phyloP scores from a whole-genome alignment of 2,888 invertebrate species.

The Erpobdella octoculata region DNA sequence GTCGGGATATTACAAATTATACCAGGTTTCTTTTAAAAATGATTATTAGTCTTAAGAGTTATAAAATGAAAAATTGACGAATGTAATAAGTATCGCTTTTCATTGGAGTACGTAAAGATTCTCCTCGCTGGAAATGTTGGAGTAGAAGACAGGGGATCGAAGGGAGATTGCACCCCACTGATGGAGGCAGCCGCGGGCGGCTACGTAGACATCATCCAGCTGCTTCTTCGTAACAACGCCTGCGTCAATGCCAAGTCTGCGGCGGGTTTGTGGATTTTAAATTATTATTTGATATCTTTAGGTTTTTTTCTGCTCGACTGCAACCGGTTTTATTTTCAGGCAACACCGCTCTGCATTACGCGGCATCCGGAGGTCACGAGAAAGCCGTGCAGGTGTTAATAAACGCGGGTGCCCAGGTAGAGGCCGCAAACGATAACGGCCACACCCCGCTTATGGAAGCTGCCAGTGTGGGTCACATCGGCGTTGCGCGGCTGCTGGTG shows the following conservation, averaged over 20 bases:
- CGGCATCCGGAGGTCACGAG: conserved; percentile 58
- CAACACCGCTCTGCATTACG: conserved; percentile 85
- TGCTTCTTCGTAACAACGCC: conserved; percentile 85
- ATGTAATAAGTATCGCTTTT: neutral
- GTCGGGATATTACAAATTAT: conserved; percentile 91
- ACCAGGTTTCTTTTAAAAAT: conserved; percentile 59
- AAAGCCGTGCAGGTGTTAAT: conserved; percentile 82
- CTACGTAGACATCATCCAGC: conserved; percentile 68
- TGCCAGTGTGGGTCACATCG: conserved; percentile 52
- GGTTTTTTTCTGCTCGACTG: too few relatives aligned
- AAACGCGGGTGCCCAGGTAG: conserved; percentile 83
- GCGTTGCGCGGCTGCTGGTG: conserved; percentile 63
- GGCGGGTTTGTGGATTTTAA: conserved; percentile 58
- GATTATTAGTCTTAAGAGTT: neutral
- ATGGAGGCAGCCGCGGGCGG: conserved; percentile 73
- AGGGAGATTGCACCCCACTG: conserved; percentile 87
- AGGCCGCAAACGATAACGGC: conserved; percentile 97
- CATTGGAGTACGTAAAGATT: conserved; percentile 58
- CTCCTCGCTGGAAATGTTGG: conserved; percentile 91
- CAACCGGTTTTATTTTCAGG: too few relatives aligned
- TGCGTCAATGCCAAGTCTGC: conserved; percentile 97
- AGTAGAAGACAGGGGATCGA: conserved; percentile 91
- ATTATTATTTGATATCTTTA: neutral
- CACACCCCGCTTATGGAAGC: conserved; percentile 73
- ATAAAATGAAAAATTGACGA: neutral